Base-by-base conservation (phyloP, 2,888 invertebrate genomes). In the Magallana nippona region DNA sequence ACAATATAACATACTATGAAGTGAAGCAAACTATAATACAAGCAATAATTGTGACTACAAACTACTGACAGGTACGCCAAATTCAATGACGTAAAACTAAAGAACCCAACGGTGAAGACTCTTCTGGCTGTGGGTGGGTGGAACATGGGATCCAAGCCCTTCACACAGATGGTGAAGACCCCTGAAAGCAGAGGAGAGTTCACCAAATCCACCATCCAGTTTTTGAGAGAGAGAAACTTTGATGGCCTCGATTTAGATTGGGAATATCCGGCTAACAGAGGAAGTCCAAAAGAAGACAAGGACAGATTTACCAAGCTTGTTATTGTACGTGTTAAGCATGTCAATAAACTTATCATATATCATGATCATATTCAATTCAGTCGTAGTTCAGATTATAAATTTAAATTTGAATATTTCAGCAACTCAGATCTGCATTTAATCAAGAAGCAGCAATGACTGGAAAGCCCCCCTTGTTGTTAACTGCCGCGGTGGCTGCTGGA, bases 221-320 rank as follows among this genome's bases (percentile, higher is more conserved):
- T 87, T 85, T 83, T 89, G 15, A 87, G 90, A 78, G 77, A 87
- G 15, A 84, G 89, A 92, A 96, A 96, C 79, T 98, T 98, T 93
- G 96, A 96, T 87, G 98, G 98, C 10, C 95, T 98, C 0, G 98
- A 98, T 91, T 95, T 98, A 71, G 98, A 98, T 91, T 98, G 98
- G 98, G 98, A 98, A 92, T 98, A 98, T 93, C 98, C 98, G 0
- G 91, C 89, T 0, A 88, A 89, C 63, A 86, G 93, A 82, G 93
- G 92, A 15, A 93, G 93, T 86, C 93, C 93, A 0, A 87, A 92
- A 0, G 91, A 86, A 57, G 93, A 93, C 86, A 92, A 90, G 83
- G 83, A 89, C 10, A 88, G 90, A 82, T 93, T 90, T 83, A 90
- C 92, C 1, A 55, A 84, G n/a, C 87, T 93, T 8, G 87, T 91